These are phyloP conservation scores for Plectropomus leopardus DNA, from an alignment of 2,113 vertebrate species.

Conservation along the genomic window DNA sequence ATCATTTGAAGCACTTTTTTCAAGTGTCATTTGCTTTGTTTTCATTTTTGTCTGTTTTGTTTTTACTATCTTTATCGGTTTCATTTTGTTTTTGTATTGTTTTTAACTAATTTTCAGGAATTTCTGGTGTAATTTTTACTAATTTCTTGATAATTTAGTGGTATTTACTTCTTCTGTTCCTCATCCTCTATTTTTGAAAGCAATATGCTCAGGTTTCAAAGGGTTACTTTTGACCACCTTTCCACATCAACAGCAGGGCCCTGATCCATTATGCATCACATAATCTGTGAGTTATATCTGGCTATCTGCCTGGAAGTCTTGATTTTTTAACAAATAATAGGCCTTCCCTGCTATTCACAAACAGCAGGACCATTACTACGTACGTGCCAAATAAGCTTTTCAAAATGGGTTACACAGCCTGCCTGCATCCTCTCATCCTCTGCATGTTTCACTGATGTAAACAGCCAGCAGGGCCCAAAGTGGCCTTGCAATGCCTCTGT, in stretches of 20 bases:
- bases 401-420: conserved; percentile 37
- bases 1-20: too few relatives aligned
- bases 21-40: too few relatives aligned
- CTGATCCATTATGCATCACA: conserved; percentile 50
- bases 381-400: conserved; percentile 28
- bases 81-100: too few relatives aligned
- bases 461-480: conserved; percentile 27
- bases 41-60: too few relatives aligned
- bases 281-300: conserved; percentile 34
- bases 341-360: conserved; percentile 23
- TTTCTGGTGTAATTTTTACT: too few relatives aligned
- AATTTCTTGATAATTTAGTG: too few relatives aligned
- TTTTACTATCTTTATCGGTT: too few relatives aligned
- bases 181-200: too few relatives aligned
- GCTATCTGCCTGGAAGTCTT: conserved; percentile 20
- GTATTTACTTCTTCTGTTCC: too few relatives aligned
- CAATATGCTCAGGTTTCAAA: too few relatives aligned
- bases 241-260: conserved; percentile 23
- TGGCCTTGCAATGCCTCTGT: conserved; percentile 34
- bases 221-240: too few relatives aligned
- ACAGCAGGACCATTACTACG: conserved; percentile 15
- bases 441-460: conserved; percentile 45
- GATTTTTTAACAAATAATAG: conserved; percentile 32
- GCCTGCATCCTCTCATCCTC: conserved; percentile 44
- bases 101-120: too few relatives aligned